These are phyloP conservation scores for Triplophysa yarkandensis DNA, from an alignment of 2,797 vertebrate species.

Conservation along the genomic window DNA sequence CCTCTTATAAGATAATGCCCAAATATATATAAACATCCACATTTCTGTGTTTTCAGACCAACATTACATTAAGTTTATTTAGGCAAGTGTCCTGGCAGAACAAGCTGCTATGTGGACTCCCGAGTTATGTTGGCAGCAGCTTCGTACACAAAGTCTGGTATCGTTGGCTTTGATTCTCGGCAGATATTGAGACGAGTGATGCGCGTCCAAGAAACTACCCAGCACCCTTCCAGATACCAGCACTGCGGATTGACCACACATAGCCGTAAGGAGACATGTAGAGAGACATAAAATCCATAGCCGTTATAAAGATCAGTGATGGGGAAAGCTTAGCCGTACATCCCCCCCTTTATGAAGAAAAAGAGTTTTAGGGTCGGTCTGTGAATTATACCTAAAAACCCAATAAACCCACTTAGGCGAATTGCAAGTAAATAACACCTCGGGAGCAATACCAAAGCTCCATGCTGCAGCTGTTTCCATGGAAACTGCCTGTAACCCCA, in stretches of 20 bases:
- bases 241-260: conserved; percentile 20
- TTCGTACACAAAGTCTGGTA: conserved; percentile 35
- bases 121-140: conserved; percentile 30
- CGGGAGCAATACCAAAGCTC: conserved; percentile 67
- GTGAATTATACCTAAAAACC: too few species aligned
- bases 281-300: background rate
- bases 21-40: conserved; percentile 36
- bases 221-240: conserved; percentile 14
- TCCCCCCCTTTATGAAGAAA: background rate
- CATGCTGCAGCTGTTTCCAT: conserved; percentile 84
- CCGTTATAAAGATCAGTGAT: background rate
- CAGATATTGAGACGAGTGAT: conserved; percentile 18
- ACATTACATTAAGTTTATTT: conserved; percentile 12
- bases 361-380: too few species aligned
- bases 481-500: conserved; percentile 81
- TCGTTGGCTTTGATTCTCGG: conserved; percentile 29
- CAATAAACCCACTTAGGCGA: conserved; percentile 38
- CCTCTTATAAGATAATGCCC: too few species aligned
- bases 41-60: conserved; percentile 23
- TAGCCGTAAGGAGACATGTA: background rate
- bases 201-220: conserved; percentile 37
- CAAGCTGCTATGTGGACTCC: conserved; percentile 33
- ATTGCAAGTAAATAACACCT: conserved; percentile 57
- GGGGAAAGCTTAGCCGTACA: background rate
- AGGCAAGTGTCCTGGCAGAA: conserved; percentile 39